These are phyloP conservation scores for Lepidochrysops patricia DNA, from an alignment of 2,888 invertebrate species.

Conservation along the genomic window DNA sequence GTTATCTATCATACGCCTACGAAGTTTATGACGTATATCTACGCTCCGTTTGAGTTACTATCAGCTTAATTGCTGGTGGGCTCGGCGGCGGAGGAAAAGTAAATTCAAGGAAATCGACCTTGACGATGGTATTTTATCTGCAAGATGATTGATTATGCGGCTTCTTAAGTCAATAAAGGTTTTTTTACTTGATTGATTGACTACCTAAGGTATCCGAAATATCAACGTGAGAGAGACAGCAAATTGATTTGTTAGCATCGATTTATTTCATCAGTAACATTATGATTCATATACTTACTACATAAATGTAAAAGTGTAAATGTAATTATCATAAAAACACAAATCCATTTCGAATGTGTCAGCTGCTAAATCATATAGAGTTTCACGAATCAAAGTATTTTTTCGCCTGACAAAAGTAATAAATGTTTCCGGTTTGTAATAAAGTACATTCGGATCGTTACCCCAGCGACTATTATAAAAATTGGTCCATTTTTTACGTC, in stretches of 20 bases:
- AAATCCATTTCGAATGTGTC: slow-evolving; percentile 10
- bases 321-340: not conserved
- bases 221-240: too few species aligned
- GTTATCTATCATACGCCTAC: slow-evolving; percentile 4
- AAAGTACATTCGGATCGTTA: slow-evolving; percentile 56
- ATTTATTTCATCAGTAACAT: too few species aligned
- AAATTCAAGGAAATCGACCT: not conserved
- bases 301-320: not conserved
- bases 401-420: slow-evolving; percentile 50
- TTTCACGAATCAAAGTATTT: slow-evolving; percentile 35
- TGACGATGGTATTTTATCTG: not conserved
- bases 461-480: slow-evolving; percentile 64
- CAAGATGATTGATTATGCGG: not conserved
- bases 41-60: not conserved
- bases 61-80: not conserved
- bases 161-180: not conserved
- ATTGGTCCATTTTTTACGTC: slow-evolving; percentile 67
- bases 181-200: not conserved
- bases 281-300: too few species aligned
- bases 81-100: not conserved
- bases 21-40: not conserved
- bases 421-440: slow-evolving; percentile 69
- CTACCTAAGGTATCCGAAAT: not conserved
- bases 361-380: slow-evolving; percentile 25
- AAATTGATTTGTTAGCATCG: too few species aligned